Evolutionary conservation across 2,113 vertebrate species (phyloP), one percentile per base, ranked within the genome.

Genomic region (Campylomormyrus tamandua): DNA sequence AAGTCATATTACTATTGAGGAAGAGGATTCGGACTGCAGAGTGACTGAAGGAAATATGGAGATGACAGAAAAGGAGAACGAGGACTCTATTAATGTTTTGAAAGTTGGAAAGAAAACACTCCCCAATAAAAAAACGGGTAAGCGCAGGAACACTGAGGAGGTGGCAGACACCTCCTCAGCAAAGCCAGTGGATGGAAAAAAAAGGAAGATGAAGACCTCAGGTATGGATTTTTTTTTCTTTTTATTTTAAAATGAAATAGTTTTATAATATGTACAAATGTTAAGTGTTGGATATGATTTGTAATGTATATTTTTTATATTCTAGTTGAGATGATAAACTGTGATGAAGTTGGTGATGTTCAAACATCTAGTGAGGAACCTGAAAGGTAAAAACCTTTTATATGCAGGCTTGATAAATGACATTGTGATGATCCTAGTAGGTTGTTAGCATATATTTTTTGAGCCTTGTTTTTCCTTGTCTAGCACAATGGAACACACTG

Each of bases 51-150:
- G 91, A 7, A 94, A 94, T 87, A 70, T 91, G 87, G 93, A 93
- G 62, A 91, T 1, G 0, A 93, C 93, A 88, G 96, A 97, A 92
- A 97, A 97, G 8, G 97, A 98, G 91, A 98, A 97, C 27, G 96
- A 97, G 31, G 94, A 95, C 21, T 91, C 96, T 89, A 90, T 93
- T 84, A 92, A 90, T 21, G 83, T 95, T 17, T 93, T 89, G 50
- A 92, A 21, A 87, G 3, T 19, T 90, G 62, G 27, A 0, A n/a
- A 90, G 3, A 70, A 17, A 27, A 66, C 86, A 17, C 50, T 91
- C 89, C 15, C 88, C 0, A 87, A 88, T 0, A 95, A 96, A 92
- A 97, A 93, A 70, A 96, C 94, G 91, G 93, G 90, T 42, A 96
- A 94, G 91, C 96, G 92, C 88, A 96, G 92, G 91, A 94, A 91